A percentile compares a stretch with the other conserved stretches of the same genome.
phyloP scores from a whole-genome alignment of 2,797 vertebrate species.

The Coilia nasus region DNA sequence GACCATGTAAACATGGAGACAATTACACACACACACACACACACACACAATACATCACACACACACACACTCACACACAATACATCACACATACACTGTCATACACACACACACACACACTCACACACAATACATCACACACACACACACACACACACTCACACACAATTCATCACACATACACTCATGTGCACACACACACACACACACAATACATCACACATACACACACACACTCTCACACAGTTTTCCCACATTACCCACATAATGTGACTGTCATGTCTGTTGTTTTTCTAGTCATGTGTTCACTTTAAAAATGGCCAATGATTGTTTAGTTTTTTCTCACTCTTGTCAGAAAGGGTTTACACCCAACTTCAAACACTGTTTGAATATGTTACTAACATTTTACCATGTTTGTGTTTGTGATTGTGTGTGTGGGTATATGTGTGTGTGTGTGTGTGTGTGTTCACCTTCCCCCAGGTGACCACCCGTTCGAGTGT shows the following conservation, averaged over 20 bases:
- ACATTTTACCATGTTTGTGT: no score
- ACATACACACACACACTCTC: neutral
- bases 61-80: neutral
- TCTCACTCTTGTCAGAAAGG: neutral
- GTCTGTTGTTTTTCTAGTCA: neutral
- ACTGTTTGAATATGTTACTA: neutral
- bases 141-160: neutral
- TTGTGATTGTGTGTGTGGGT: neutral
- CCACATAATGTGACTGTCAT: neutral
- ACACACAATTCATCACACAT: neutral
- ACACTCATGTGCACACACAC: neutral
- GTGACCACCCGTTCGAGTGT: slow-evolving; percentile 97
- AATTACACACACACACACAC: no score
- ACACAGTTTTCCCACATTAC: neutral
- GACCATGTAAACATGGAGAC: neutral
- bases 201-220: neutral
- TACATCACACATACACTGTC: no score
- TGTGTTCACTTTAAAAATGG: neutral
- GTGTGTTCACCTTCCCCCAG: slow-evolving; percentile 62
- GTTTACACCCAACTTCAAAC: neutral
- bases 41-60: neutral
- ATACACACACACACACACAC: no score
- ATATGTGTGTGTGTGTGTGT: neutral
- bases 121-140: neutral
- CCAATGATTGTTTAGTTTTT: neutral